Percentiles rank a stretch among this genome's conserved stretches.
Conservation (phyloP, 2,113 vertebrate species). For the Procavia capensis region DNA sequence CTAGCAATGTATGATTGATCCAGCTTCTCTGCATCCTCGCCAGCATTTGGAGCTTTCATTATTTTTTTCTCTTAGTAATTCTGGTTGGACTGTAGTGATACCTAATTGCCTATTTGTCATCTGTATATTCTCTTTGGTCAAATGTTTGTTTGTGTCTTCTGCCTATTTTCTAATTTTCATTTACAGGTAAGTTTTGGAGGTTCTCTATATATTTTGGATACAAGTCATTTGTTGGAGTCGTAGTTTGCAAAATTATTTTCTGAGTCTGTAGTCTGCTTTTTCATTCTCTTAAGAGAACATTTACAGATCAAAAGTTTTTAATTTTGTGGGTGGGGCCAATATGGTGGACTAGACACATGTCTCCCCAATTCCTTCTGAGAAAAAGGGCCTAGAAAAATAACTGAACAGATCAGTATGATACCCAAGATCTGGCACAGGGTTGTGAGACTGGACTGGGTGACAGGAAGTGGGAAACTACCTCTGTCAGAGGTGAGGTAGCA, state of each 20-base stretch:
- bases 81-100: background rate
- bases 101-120: background rate
- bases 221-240: background rate
- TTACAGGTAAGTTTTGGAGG: background rate
- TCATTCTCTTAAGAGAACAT: background rate
- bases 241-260: background rate
- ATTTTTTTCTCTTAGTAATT: background rate
- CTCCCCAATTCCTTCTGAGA: no score
- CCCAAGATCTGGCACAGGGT: no score
- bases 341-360: no score
- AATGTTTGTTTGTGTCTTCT: conserved; percentile 6
- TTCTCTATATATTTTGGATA: conserved; percentile 23
- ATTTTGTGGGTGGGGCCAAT: no score
- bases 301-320: background rate
- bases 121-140: background rate
- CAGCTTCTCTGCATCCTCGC: background rate
- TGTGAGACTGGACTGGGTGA: no score
- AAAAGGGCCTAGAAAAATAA: no score
- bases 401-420: no score
- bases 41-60: background rate
- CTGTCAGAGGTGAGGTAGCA: no score
- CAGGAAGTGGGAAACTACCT: no score
- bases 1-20: background rate
- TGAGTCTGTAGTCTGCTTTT: background rate
- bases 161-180: background rate